Base-by-base conservation (phyloP, 2,113 vertebrate genomes). In the Gopherus evgoodei region DNA sequence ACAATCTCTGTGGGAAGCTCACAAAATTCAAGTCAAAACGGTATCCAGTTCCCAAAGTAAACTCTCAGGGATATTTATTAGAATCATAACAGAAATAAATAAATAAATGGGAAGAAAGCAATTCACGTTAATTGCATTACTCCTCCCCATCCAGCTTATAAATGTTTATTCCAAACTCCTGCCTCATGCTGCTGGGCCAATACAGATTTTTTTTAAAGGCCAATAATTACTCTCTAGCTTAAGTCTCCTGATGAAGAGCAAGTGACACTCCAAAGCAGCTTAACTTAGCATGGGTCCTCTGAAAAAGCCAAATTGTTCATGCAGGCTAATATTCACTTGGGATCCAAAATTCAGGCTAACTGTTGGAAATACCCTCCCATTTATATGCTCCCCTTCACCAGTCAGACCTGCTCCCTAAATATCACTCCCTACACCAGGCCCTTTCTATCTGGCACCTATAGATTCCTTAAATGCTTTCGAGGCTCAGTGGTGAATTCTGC, bases 361-460 rank as follows among this genome's bases (percentile, higher is more conserved):
- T 47, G 8, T 54, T 86, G 62, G 62, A 69, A 69, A n/a, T 62
- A 31, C 59, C 42, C n/a, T 75, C 38, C n/a, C 69, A 75, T 42
- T 16, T 19, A 72, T 72, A 22, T 31, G 4, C 19, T 21, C 19
- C 35, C 19, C 21, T 72, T 76, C 42, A 78, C 13, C 72, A 76
- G 22, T 12, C 72, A 78, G 24, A 78, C 24, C 5, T 27, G 21
- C 22, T 42, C 11, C 25, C 75, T 25, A n/a, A 57, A 62, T 62
- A 19, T 35, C 65, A 21, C n/a, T 29, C n/a, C n/a, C 5, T 38
- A 38, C n/a, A 38, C 35, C 25, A 78, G 88, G n/a, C 59, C 47
- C 59, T 93, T 93, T 94, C 44, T 35, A 88, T 91, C 50, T 81
- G 91, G 80, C 54, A 96, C 17, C 69, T 91, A 69, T 62, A 83